phyloP scores from a whole-genome alignment of 2,797 vertebrate genomes.

The Aldrovandia affinis region DNA sequence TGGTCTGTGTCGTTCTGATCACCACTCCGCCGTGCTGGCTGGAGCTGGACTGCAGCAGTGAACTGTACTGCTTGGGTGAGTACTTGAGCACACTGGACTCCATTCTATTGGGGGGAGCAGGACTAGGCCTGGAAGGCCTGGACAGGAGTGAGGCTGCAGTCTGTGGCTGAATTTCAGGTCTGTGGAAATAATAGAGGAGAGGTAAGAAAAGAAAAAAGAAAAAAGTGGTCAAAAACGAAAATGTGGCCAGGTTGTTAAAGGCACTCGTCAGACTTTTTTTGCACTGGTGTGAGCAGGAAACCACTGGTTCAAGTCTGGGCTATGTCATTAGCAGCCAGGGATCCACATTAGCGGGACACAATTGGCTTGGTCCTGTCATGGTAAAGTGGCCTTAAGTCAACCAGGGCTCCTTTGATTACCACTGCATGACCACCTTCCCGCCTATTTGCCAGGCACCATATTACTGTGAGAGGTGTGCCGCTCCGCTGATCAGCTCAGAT shows the following conservation, averaged over 20 bases:
- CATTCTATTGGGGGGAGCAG: conserved; percentile 65
- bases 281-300: no score
- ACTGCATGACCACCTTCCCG: neutral
- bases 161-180: conserved; percentile 50
- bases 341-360: neutral
- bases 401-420: neutral
- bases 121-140: conserved; percentile 2
- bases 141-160: conserved; percentile 25
- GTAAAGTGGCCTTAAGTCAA: neutral
- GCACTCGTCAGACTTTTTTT: no score
- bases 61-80: conserved; percentile 71
- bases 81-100: conserved; percentile 69
- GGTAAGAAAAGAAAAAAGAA: no score
- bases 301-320: no score
- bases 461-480: neutral
- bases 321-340: neutral
- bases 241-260: no score
- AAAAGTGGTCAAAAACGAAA: no score
- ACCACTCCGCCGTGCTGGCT: neutral
- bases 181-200: conserved; percentile 59
- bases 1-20: conserved; percentile 23
- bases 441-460: neutral
- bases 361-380: neutral
- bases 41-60: conserved; percentile 53
- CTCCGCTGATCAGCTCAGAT: no score